Base-by-base conservation (phyloP, 2,888 invertebrate species). In the Protophormia terraenovae region DNA sequence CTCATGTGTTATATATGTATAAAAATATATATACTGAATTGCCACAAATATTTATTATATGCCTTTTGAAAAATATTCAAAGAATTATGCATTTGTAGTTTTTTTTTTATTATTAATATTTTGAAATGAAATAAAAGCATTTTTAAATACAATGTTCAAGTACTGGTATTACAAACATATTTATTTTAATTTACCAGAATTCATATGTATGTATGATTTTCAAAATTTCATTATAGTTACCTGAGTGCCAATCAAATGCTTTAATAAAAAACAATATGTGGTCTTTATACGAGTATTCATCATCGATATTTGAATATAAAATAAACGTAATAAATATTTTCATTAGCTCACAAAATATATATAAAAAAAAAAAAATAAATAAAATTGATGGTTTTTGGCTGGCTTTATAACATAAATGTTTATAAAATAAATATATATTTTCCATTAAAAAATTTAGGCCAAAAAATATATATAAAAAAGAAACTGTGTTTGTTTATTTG, bases 281-380 rank as follows among this genome's bases (percentile, higher is more conserved):
- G 41, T 41, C 22, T 50, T 5, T 22, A 14, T 14, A 66, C 38
- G n/a, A n/a, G n/a, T n/a, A n/a, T n/a, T 32, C 55, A 76, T 55
- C 55, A 53, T 29, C 66, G 41, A 53, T 41, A 66, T 76, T 55
- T 41, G 66, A 76, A 55, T 47, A 67, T 32, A 41, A 76, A 47
- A 53, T 29, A 29, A 64, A 19, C 55, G 35, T 45, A 67, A 77
- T 67, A 77, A 67, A 76, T 67, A 45, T 58, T 64, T 58, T 35
- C 67, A 58, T 50, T 35, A 47, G 77, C 32, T 55, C 55, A 47
- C 55, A 53, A 41, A 67, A 32, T n/a, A n/a, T n/a, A n/a, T n/a
- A 41, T 53, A 41, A 38, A 66, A 76, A 22, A 27, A 41, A 19
- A 50, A 62, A 38, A 45, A 14, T 12, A 7, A 58, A 64, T 19